Evolutionary conservation across 2,888 invertebrate genomes (phyloP), one percentile per base, ranked within the genome.

Genomic region (Metopia argyrocephala): DNA sequence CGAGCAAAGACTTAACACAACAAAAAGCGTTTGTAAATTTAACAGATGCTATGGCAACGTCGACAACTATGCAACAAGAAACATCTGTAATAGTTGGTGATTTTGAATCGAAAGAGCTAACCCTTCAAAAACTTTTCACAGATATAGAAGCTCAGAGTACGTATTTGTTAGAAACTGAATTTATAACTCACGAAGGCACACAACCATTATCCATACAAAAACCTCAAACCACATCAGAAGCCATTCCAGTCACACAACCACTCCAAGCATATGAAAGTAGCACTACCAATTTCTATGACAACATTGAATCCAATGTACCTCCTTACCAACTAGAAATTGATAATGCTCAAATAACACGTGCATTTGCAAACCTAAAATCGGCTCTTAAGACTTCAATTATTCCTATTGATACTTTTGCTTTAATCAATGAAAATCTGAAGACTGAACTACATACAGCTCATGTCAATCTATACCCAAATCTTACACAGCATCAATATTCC

Each of bases 121-220:
- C 46, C 81, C 85, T 28, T 84, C 69, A 66, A 38, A 65, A 66
- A 56, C 78, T 78, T 69, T 23, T 70, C 12, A 78, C 78, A 81
- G 56, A 73, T 61, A 66, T 78, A 70, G 65, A 81, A 57, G 83
- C 86, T 73, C 85, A 86, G 68, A 87, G 85, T 85, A 87, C 86
- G 85, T 87, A 87, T 85, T 78, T 87, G 25, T 84, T 82, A 79
- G 84, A 87, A 82, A 84, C 78, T 56, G 45, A 76, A 71, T 20
- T 75, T 56, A 62, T 75, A 62, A 56, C 78, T 12, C 65, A 28
- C 23, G 81, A 78, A 78, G 25, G 54, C 57, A 74, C 70, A 21
- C 56, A 71, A 28, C 70, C 66, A 27, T 64, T 76, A 45, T n/a
- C 50, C 56, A 70, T 9, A 46, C 68, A 45, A 68, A 59, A n/a